Percentiles rank a stretch among this genome's conserved stretches.
Evolutionary conservation across 2,113 vertebrate species (phyloP).

Genomic region (Motacilla tschutschensis): DNA sequence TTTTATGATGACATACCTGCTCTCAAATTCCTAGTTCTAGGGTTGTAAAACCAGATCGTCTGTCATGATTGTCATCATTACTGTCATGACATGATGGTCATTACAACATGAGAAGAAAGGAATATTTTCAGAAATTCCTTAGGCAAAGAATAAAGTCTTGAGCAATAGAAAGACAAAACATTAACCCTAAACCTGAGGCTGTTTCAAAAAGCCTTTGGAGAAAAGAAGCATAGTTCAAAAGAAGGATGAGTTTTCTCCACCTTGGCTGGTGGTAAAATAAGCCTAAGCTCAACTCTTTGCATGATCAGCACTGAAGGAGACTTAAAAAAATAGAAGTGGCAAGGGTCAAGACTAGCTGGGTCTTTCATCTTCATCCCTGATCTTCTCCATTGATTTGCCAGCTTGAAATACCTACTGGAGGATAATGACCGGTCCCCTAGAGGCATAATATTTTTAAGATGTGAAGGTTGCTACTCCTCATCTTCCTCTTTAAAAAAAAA

Average conservation of each 20-base stretch:
- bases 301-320: slow-evolving; percentile 48
- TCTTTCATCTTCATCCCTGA: slow-evolving; percentile 56
- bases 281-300: slow-evolving; percentile 29
- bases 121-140: slow-evolving; percentile 12
- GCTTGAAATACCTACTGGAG: slow-evolving; percentile 38
- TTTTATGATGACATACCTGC: neutral
- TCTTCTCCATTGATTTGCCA: slow-evolving; percentile 54
- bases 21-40: neutral
- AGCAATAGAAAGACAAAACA: slow-evolving; percentile 43
- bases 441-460: slow-evolving; percentile 38
- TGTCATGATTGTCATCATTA: slow-evolving; percentile 4
- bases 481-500: neutral
- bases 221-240: slow-evolving; percentile 50
- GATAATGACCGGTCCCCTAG: slow-evolving; percentile 41
- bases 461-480: slow-evolving; percentile 25
- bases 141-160: slow-evolving; percentile 27
- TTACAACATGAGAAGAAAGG: slow-evolving; percentile 21
- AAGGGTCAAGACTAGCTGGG: slow-evolving; percentile 54
- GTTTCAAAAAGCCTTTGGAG: slow-evolving; percentile 51
- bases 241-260: slow-evolving; percentile 24
- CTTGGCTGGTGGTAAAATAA: slow-evolving; percentile 59
- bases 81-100: neutral
- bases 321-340: slow-evolving; percentile 42
- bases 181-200: slow-evolving; percentile 28
- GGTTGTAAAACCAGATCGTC: neutral